Percentiles rank a stretch among this genome's conserved stretches.
These are phyloP conservation scores for Odontesthes bonariensis DNA, from an alignment of 2,113 vertebrate species.

Conservation along the genomic window DNA sequence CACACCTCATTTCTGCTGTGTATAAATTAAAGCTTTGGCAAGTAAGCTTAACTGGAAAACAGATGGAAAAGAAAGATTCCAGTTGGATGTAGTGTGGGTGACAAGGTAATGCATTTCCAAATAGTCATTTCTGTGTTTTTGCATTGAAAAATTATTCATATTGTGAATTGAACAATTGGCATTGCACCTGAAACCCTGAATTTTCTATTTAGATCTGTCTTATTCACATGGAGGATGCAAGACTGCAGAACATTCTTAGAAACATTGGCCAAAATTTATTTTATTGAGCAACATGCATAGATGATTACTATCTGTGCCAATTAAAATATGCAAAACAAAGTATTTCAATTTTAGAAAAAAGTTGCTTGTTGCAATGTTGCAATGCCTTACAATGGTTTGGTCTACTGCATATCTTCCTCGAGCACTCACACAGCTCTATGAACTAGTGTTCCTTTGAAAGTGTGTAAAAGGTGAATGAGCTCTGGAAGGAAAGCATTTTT, in stretches of 20 bases:
- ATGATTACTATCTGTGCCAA: no score
- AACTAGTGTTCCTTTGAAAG: no score
- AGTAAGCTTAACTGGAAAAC: conserved; percentile 16
- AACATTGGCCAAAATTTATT: background rate
- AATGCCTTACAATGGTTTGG: no score
- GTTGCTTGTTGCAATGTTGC: no score
- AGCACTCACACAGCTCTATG: no score
- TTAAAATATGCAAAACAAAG: no score
- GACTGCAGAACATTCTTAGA: background rate
- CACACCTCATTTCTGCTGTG: conserved; percentile 33
- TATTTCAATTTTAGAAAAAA: no score
- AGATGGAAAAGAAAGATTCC: background rate
- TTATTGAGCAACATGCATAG: no score
- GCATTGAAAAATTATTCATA: conserved; percentile 56
- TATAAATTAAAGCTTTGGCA: conserved; percentile 59
- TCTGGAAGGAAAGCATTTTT: no score
- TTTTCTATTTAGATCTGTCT: background rate
- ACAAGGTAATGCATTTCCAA: background rate
- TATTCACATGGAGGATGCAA: background rate
- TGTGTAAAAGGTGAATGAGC: no score
- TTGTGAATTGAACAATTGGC: background rate
- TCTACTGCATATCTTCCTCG: no score
- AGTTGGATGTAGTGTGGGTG: background rate
- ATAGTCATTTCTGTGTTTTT: conserved; percentile 1
- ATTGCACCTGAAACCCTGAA: background rate